Conservation (phyloP, 2,113 vertebrate species). For the Sterna hirundo region DNA sequence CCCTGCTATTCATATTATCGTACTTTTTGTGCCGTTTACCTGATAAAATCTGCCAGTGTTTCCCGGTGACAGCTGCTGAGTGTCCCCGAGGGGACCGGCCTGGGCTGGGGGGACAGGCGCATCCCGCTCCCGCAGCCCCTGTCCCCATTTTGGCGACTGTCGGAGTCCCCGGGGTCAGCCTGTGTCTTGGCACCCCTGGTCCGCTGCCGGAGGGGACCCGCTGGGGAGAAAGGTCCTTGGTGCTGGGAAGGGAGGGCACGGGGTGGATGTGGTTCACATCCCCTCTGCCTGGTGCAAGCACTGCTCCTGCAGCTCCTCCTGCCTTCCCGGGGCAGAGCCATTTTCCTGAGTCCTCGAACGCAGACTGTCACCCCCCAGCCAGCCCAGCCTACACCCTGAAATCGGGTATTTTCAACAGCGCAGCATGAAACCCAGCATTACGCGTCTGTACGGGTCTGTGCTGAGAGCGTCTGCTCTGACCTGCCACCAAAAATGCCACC, state of each 20-base stretch:
- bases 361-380: background rate
- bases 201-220: background rate
- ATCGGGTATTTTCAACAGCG: fast-evolving
- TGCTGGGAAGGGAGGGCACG: background rate
- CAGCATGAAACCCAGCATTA: background rate
- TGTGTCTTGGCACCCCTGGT: background rate
- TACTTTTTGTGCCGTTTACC: background rate
- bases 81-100: background rate
- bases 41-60: background rate
- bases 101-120: fast-evolving
- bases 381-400: background rate
- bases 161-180: background rate
- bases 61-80: background rate
- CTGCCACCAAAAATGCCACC: background rate
- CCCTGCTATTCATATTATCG: background rate
- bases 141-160: background rate
- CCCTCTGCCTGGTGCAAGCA: background rate
- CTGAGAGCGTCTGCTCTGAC: background rate
- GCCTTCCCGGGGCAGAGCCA: background rate
- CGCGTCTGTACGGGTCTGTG: background rate
- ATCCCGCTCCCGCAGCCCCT: background rate
- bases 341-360: background rate
- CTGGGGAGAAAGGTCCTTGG: background rate
- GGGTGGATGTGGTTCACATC: background rate
- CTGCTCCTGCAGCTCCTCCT: background rate